Evolutionary conservation across 2,888 invertebrate species (phyloP), one percentile per base, ranked within the genome.

Genomic region (Cataglyphis livida): DNA sequence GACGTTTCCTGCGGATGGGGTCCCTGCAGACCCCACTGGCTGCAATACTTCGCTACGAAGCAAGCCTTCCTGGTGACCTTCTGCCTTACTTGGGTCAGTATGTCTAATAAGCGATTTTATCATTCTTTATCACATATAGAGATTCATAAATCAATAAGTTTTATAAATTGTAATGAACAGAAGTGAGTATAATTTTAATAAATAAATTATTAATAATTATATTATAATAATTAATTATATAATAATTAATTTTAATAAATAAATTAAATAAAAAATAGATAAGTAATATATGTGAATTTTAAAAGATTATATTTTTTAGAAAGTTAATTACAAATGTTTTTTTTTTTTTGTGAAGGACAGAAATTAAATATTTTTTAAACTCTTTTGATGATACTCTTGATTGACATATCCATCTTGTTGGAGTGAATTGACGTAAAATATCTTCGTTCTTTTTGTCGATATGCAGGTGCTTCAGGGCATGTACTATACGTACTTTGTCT

Each of bases 401-500:
- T 28, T 21, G 12, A 59, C 6, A 9, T 38, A 4, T 64, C 12
- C 9, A 44, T 15, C 12, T 18, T 9, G 7, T 1, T 48, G 18
- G 18, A 6, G 1, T 12, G n/a, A 35, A 1, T 18, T 21, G 18
- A 6, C 21, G 18, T 41, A 41, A 64, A 21, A 3, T 41, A 35
- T 21, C 7, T 15, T 74, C 15, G 9, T 38, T n/a, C 51, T 3
- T 18, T 38, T 4, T 41, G 1, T 18, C 9, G 12, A 41, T 57
- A 15, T 18, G 12, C 88, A 94, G 92, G 95, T 95, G 10, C 93
- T 95, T 2, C 95, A 95, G 95, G 98, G 98, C 85, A 98, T 98
- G 98, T 98, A 98, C 95, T 98, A 98, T 95, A 98, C 98, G 61
- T 98, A 98, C 95, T 98, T 98, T 94, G 98, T 98, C 83, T 98